phyloP scores from a whole-genome alignment of 2,888 invertebrate species.

The Aelia acuminata region DNA sequence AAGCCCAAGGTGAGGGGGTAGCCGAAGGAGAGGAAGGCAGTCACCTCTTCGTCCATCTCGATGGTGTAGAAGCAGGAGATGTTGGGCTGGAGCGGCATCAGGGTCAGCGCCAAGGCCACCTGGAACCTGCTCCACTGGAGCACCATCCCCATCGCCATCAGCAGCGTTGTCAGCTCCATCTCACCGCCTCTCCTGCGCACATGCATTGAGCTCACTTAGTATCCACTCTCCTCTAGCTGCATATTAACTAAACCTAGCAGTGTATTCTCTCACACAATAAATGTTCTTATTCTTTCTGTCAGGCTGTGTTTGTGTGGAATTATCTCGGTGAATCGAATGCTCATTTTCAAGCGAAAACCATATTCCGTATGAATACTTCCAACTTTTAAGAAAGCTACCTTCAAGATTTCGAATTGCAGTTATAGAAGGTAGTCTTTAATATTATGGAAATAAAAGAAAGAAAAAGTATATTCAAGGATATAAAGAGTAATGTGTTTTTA shows the following conservation, averaged over 20 bases:
- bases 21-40: not conserved
- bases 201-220: not conserved
- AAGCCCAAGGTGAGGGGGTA: constrained; percentile 4
- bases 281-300: too few species aligned
- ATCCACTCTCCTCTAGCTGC: not conserved
- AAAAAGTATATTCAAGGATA: too few species aligned
- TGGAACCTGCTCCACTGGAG: constrained; percentile 35
- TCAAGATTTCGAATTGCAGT: too few species aligned
- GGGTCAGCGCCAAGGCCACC: not conserved
- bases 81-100: not conserved
- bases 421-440: too few species aligned
- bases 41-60: not conserved
- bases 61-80: constrained; percentile 19
- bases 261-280: not conserved
- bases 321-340: too few species aligned
- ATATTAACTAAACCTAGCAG: not conserved
- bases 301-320: too few species aligned
- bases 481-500: too few species aligned
- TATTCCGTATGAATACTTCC: too few species aligned
- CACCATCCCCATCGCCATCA: not conserved
- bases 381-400: too few species aligned
- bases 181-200: not conserved
- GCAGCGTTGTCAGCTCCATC: not conserved
- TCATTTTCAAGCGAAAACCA: too few species aligned
- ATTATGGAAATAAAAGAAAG: too few species aligned